These are phyloP conservation scores for Sus scrofa DNA, from an alignment of 2,113 vertebrate species.

Conservation along the genomic window T2T-Sscrofa CM000824.6:196411001-196411500, in stretches of 20 bases:
- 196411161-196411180: background rate
- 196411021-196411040: background rate
- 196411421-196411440: background rate
- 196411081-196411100: background rate
- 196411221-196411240: background rate
- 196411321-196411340: background rate
- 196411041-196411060: background rate
- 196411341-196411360: background rate
- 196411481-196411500: background rate
- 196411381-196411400: background rate
- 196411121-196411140: background rate
- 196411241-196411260: background rate
- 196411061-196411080: background rate
- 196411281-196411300: background rate
- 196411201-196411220: background rate
- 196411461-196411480: background rate
- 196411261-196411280: background rate
- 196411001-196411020: background rate
- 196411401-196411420: background rate
- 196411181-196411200: background rate
- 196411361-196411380: background rate
- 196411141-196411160: background rate
- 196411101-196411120: background rate
- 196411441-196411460: background rate
- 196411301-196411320: background rate